phyloP scores from a whole-genome alignment of 1,140 invertebrate genomes.

The Drosophila ohnishii region DNA sequence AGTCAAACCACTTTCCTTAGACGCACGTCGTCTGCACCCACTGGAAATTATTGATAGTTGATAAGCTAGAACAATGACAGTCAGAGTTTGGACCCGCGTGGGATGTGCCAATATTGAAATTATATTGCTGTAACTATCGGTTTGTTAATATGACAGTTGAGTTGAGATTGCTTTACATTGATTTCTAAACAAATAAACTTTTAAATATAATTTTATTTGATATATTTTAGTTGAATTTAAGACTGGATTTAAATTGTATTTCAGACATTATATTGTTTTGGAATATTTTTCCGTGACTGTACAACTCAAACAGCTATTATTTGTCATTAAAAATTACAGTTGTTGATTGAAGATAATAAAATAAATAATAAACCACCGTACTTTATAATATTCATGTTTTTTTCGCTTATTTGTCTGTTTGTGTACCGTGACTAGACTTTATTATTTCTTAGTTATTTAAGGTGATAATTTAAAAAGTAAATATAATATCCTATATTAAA shows the following conservation, averaged over 20 bases:
- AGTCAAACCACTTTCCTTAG: constrained; percentile 6
- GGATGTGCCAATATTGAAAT: constrained; percentile 23
- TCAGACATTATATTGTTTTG: no score
- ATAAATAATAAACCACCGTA: not conserved
- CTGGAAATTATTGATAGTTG: constrained; percentile 1
- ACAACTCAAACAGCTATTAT: not conserved
- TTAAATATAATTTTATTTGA: no score
- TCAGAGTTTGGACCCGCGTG: not conserved
- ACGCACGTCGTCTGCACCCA: constrained; percentile 11
- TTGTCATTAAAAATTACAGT: not conserved
- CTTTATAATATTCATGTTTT: not conserved
- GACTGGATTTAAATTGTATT: no score
- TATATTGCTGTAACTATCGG: not conserved
- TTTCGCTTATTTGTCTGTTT: not conserved
- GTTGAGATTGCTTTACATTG: not conserved
- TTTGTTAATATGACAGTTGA: not conserved
- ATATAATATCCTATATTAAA: not conserved
- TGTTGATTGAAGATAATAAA: not conserved
- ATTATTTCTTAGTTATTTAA: no score
- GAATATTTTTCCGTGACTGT: no score
- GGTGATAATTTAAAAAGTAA: not conserved
- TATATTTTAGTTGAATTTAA: no score
- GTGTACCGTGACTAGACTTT: not conserved
- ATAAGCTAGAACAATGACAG: constrained; percentile 11
- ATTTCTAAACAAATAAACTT: no score